Base-by-base conservation (phyloP, 2,888 invertebrate species). In the Anagyrus pseudococci region DNA sequence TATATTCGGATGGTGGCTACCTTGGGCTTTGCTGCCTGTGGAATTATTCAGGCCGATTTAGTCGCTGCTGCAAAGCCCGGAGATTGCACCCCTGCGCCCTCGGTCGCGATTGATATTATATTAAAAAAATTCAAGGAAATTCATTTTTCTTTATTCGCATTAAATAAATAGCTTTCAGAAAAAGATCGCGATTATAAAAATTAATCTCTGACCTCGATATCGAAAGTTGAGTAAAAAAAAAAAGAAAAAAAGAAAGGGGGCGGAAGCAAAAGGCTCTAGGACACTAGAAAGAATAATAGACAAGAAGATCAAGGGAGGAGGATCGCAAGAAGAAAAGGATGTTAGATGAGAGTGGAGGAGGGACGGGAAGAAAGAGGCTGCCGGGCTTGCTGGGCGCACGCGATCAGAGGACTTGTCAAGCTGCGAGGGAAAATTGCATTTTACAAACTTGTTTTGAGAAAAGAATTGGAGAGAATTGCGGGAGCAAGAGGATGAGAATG, bases 321-420 rank as follows among this genome's bases (percentile, higher is more conserved):
- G 22, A 48, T 47, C 41, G 29, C n/a, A 49, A 22, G 8, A 22
- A 20, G 10, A 26, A 43, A 44, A 8, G 29, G 10, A 15, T 19
- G 54, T 10, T 23, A 17, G 26, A 44, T n/a, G 37, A 22, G 48
- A 46, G 20, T 17, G 40, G 44, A 19, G 46, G 47, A 29, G n/a
- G 19, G 57, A 22, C 8, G 6, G 17, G 37, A 23, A 55, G 55
- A 58, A 22, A 50, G 55, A 43, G 25, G 37, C 15, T 22, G 47
- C 47, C 19, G 44, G 64, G 54, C 40, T 58, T 68, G 37, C 4
- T 19, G 26, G 70, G 76, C 75, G 77, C 75, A 71, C 75, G 77
- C 83, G 83, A 83, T 83, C 83, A 83, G 83, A 83, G 83, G 83
- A 84, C 83, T 84, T 83, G 83, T 84, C 84, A 84, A 83, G 82